These are phyloP conservation scores for Alcedo atthis DNA, from an alignment of 2,797 vertebrate genomes.

Conservation along the genomic window DNA sequence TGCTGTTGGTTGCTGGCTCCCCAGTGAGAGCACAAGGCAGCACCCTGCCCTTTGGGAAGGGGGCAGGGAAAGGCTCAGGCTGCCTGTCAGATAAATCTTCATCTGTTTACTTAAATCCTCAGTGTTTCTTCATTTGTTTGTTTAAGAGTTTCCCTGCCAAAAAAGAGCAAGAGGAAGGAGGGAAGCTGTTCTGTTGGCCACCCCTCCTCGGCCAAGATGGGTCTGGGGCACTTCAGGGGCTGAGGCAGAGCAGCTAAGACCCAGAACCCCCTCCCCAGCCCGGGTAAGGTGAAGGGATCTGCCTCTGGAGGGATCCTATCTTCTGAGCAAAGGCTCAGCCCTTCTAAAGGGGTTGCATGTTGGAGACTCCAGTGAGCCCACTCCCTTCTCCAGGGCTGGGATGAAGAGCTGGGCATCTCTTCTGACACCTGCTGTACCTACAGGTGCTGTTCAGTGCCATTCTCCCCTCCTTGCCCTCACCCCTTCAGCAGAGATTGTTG, in stretches of 20 bases:
- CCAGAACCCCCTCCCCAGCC: background rate
- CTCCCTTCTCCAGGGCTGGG: background rate
- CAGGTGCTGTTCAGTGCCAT: background rate
- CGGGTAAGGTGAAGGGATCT: background rate
- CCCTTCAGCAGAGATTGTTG: background rate
- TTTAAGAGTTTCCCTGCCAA: slow-evolving; percentile 71
- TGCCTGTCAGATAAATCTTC: slow-evolving; percentile 59
- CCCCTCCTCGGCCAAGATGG: slow-evolving; percentile 1
- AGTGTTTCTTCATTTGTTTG: slow-evolving; percentile 72
- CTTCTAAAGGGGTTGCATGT: background rate
- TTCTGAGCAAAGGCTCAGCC: background rate
- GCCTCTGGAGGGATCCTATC: background rate
- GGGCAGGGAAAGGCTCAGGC: slow-evolving; percentile 8
- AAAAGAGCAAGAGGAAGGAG: slow-evolving; percentile 69
- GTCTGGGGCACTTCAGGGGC: background rate
- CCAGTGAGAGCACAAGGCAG: background rate
- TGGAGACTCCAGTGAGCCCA: background rate
- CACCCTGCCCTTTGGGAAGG: slow-evolving; percentile 3
- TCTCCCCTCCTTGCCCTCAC: background rate
- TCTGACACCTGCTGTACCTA: background rate
- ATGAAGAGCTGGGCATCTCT: background rate
- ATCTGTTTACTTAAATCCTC: slow-evolving; percentile 68
- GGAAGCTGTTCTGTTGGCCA: slow-evolving; percentile 3
- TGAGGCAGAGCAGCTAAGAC: background rate
- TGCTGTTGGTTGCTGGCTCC: background rate